Base-by-base conservation (phyloP, 1,140 invertebrate genomes). In the Frieseomelitta varia region DNA sequence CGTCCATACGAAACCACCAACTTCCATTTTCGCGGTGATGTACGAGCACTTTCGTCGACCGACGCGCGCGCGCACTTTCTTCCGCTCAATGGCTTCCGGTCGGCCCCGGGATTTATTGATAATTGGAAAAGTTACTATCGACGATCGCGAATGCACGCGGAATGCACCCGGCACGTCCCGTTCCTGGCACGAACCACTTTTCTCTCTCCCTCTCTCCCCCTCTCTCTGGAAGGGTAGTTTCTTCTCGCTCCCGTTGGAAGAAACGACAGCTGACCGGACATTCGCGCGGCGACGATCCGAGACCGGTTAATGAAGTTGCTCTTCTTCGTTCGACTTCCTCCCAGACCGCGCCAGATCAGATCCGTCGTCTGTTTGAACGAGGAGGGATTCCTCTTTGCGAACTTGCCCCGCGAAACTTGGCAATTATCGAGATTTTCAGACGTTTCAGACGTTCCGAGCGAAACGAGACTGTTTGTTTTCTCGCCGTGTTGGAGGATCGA, bases 41-140 rank as follows among this genome's bases (percentile, higher is more conserved):
- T 27, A 51, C 47, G 30, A 34, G 65, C 69, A 30, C 21, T 78
- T 58, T 34, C 61, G 34, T 67, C 65, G 56, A 27, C 39, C 65
- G 47, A n/a, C n/a, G 30, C 30, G 39, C 39, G 47, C 58, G 24
- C 53, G 65, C 53, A 72, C 69, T 72, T 83, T 79, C 77, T 73
- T 84, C 47, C 19, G 55, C 76, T 63, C 85, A 14, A 73, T 72
- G 39, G 39, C 39, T 81, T 53, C 79, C 79, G 79, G 53, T 81
- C 14, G 11, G 39, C 39, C 6, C n/a, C 47, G n/a, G 71, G 79
- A 81, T 81, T 81, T 81, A 74, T 81, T 74, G 80, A 58, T 87
- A 88, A 87, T 88, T 87, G 87, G 86, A 87, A 87, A 88, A 88
- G 86, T 88, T 88, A 73, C 58, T 34, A 68, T 73, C 56, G 55